Evolutionary conservation across 2,888 invertebrate genomes (phyloP).

Genomic region (Dermolepida albohirtum): DNA sequence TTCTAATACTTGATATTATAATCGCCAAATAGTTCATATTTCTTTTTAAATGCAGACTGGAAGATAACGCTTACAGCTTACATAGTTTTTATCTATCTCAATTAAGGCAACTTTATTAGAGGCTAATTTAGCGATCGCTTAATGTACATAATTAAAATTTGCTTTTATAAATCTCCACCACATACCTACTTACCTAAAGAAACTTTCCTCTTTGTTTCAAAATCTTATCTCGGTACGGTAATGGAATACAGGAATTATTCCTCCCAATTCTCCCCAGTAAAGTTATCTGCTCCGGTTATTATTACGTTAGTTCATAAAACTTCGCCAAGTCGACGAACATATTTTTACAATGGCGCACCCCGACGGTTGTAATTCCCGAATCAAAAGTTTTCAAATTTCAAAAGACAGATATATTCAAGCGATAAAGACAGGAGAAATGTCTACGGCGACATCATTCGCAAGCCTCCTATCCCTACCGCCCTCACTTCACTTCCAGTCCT

Average conservation of each 20-base stretch:
- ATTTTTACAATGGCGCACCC: slow-evolving; percentile 19
- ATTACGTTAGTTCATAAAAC: slow-evolving; percentile 34
- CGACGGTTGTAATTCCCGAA: slow-evolving; percentile 24
- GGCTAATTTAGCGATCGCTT: too few relatives aligned
- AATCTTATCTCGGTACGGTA: slow-evolving; percentile 29
- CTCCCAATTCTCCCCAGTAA: slow-evolving; percentile 5
- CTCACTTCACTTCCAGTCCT: not conserved
- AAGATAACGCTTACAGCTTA: too few relatives aligned
- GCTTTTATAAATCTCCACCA: too few relatives aligned
- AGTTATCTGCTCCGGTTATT: slow-evolving; percentile 31
- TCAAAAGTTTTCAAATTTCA: slow-evolving; percentile 32
- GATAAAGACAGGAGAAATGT: slow-evolving; percentile 13
- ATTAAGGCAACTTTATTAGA: too few relatives aligned
- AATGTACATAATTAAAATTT: too few relatives aligned
- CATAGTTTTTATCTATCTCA: too few relatives aligned
- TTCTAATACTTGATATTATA: too few relatives aligned
- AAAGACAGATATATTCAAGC: slow-evolving; percentile 23
- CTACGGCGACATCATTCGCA: not conserved
- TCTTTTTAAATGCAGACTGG: too few relatives aligned
- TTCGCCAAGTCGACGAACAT: slow-evolving; percentile 16
- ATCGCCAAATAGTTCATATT: too few relatives aligned
- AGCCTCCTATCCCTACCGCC: not conserved
- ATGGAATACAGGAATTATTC: slow-evolving; percentile 31
- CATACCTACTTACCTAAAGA: not conserved
- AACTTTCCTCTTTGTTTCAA: slow-evolving; percentile 27